A percentile compares a stretch with the other conserved stretches of the same genome.
Conservation (phyloP, 2,888 invertebrate species). For the Caenorhabditis zanzibari region DNA sequence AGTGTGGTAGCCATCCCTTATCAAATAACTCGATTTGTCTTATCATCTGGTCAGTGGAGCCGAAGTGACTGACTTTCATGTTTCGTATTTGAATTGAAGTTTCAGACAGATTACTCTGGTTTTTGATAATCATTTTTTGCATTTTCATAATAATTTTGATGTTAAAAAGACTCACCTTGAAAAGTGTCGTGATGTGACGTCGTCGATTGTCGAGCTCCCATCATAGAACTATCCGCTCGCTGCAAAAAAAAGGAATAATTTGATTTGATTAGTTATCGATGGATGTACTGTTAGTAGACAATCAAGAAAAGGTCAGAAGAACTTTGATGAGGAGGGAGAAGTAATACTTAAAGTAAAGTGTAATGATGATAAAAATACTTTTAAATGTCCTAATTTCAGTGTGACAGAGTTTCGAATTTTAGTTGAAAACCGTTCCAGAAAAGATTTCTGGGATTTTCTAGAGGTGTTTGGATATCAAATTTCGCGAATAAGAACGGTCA, state of each 20-base stretch:
- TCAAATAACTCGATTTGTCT: slow-evolving; percentile 2
- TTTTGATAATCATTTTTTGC: not conserved
- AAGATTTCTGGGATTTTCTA: not conserved
- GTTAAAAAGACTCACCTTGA: slow-evolving; percentile 52
- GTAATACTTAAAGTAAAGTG: slow-evolving; percentile 1
- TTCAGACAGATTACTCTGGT: not conserved
- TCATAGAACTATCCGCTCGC: slow-evolving; percentile 63
- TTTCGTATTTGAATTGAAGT: not conserved
- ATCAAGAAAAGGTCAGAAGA: slow-evolving; percentile 25
- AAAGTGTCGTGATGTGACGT: slow-evolving; percentile 65
- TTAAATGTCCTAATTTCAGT: not conserved
- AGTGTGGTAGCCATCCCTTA: slow-evolving; percentile 1
- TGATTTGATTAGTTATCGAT: slow-evolving; percentile 35
- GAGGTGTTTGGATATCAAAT: not conserved
- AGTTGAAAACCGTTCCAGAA: not conserved
- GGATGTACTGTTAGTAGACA: slow-evolving; percentile 18
- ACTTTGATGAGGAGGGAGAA: slow-evolving; percentile 31
- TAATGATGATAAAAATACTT: slow-evolving; percentile 8
- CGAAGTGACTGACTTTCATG: slow-evolving; percentile 21
- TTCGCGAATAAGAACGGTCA: slow-evolving; percentile 7
- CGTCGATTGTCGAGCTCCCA: slow-evolving; percentile 71
- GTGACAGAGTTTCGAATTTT: no score
- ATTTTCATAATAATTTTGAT: not conserved
- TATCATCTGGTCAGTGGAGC: slow-evolving; percentile 28
- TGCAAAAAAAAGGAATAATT: slow-evolving; percentile 38